Percentiles rank a stretch among this genome's conserved stretches.
Evolutionary conservation across 2,888 invertebrate species (phyloP).

Genomic region (Caenorhabditis sinica): DNA sequence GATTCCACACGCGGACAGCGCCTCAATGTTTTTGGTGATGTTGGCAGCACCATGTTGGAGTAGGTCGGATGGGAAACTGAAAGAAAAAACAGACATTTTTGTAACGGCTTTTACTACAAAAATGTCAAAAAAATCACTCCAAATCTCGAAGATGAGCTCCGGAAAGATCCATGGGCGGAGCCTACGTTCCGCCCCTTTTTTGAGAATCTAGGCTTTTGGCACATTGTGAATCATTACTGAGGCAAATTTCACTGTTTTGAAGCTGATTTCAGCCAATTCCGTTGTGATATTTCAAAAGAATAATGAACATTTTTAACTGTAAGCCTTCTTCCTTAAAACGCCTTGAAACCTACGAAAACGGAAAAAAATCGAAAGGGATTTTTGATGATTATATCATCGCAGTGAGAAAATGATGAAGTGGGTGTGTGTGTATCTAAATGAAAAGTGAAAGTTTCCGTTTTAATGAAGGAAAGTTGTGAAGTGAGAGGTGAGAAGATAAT

Average conservation of each 20-base stretch:
- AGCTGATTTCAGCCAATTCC: no score
- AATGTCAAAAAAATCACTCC: neutral
- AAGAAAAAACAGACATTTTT: neutral
- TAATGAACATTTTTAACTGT: no score
- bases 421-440: neutral
- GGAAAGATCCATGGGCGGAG: no score
- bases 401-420: slow-evolving; percentile 30
- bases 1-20: slow-evolving; percentile 65
- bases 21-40: slow-evolving; percentile 57
- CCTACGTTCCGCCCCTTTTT: no score
- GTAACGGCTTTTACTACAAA: no score
- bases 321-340: no score
- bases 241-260: no score
- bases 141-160: neutral
- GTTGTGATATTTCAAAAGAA: no score
- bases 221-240: no score
- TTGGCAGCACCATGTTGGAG: slow-evolving; percentile 45
- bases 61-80: slow-evolving; percentile 69
- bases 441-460: slow-evolving; percentile 4
- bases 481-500: neutral
- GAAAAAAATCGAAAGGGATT: neutral
- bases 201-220: no score
- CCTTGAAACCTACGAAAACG: no score
- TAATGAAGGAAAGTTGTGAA: neutral
- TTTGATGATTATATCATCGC: neutral